These are phyloP conservation scores for Caenorhabditis becei DNA, from an alignment of 2,888 invertebrate species.

Conservation along the genomic window DNA sequence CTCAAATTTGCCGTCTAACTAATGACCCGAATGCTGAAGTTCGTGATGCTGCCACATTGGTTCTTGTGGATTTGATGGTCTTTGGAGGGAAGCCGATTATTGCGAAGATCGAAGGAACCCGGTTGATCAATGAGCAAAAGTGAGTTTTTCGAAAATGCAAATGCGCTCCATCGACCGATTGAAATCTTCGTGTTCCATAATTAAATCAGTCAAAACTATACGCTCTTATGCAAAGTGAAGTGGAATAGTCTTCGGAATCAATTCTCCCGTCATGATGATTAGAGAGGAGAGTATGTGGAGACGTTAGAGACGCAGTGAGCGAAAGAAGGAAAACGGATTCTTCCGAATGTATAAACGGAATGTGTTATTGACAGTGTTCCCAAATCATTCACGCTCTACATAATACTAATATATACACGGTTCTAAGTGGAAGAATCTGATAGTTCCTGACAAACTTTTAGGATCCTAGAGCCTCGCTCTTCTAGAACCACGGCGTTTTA, in stretches of 20 bases:
- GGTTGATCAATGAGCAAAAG: slow-evolving; percentile 56
- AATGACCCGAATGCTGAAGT: slow-evolving; percentile 60
- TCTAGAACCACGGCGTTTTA: too few relatives aligned
- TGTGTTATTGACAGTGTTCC: slow-evolving; percentile 1
- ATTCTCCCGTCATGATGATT: neutral
- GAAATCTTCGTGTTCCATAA: too few relatives aligned
- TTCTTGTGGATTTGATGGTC: slow-evolving; percentile 75
- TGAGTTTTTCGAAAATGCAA: slow-evolving; percentile 19
- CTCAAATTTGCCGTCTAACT: slow-evolving; percentile 47
- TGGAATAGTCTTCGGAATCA: neutral
- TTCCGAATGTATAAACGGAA: slow-evolving; percentile 30
- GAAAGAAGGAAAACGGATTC: slow-evolving; percentile 16
- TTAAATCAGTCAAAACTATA: slow-evolving; percentile 24
- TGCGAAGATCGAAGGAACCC: slow-evolving; percentile 16
- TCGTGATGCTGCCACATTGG: slow-evolving; percentile 50
- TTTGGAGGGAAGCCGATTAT: slow-evolving; percentile 54
- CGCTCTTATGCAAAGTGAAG: slow-evolving; percentile 40
- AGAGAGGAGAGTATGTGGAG: slow-evolving; percentile 11
- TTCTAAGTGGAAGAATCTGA: too few relatives aligned
- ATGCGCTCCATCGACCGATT: neutral
- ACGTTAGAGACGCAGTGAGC: slow-evolving; percentile 14
- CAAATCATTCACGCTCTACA: slow-evolving; percentile 49
- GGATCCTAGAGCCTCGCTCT: too few relatives aligned
- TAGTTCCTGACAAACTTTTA: too few relatives aligned
- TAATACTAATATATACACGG: neutral